Evolutionary conservation across 2,888 invertebrate species (phyloP).

Genomic region (Lasioglossum oenotherae): DNA sequence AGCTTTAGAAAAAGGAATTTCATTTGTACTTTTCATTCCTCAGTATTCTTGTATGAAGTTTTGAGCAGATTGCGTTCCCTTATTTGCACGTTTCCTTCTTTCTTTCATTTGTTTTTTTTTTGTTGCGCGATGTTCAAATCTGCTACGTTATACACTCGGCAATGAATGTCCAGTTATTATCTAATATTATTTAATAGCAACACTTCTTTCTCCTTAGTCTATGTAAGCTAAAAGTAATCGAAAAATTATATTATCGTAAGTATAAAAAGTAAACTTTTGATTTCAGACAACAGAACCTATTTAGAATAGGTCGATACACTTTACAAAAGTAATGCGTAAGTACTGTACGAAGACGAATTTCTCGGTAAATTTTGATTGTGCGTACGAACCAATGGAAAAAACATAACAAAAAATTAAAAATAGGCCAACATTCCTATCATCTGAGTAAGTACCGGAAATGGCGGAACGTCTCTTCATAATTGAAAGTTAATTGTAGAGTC

Average conservation of each 20-base stretch:
- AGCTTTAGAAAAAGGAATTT: conserved; percentile 67
- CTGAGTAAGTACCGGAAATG: conserved; percentile 66
- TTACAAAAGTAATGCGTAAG: conserved; percentile 75
- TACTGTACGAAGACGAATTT: conserved; percentile 72
- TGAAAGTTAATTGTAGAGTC: conserved; percentile 35
- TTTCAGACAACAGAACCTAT: conserved; percentile 80
- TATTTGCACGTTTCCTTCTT: conserved; percentile 60
- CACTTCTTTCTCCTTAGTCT: conserved; percentile 63
- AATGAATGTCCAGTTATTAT: conserved; percentile 63
- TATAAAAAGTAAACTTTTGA: conserved; percentile 81
- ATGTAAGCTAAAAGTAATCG: conserved; percentile 69
- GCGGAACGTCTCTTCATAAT: conserved; percentile 47
- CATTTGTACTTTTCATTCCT: conserved; percentile 79
- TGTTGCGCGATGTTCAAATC: conserved; percentile 48
- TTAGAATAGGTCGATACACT: conserved; percentile 78
- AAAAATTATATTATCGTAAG: conserved; percentile 75
- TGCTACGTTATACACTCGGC: conserved; percentile 55
- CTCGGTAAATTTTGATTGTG: conserved; percentile 67
- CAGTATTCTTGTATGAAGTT: conserved; percentile 65
- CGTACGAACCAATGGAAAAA: conserved; percentile 60
- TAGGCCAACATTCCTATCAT: conserved; percentile 75
- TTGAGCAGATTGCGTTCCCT: conserved; percentile 73
- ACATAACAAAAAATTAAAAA: conserved; percentile 73
- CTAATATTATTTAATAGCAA: conserved; percentile 66
- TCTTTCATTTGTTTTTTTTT: conserved; percentile 21